phyloP scores from a whole-genome alignment of 2,888 invertebrate species.

The Sipunculus nudus region DNA sequence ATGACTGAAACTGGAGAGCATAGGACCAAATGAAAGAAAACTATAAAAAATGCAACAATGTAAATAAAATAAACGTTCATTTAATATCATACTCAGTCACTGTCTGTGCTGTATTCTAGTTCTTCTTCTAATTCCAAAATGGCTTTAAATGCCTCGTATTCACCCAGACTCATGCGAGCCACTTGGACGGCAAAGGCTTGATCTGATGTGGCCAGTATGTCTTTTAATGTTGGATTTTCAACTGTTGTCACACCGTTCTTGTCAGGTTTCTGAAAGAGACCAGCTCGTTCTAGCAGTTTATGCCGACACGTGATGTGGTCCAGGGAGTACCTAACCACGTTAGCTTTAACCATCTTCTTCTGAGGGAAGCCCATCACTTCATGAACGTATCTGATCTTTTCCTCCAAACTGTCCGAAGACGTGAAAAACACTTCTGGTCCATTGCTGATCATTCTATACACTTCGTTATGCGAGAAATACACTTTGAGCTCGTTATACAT shows the following conservation, averaged over 20 bases:
- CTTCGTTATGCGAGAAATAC: too few relatives aligned
- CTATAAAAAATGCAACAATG: too few relatives aligned
- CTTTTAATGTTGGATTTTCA: neutral
- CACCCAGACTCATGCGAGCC: neutral
- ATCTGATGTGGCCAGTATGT: neutral
- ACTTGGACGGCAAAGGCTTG: neutral
- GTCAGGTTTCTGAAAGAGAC: slow-evolving; percentile 1
- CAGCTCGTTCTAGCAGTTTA: neutral
- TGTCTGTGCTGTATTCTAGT: too few relatives aligned
- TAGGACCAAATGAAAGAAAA: too few relatives aligned
- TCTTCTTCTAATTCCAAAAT: neutral
- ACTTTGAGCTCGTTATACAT: too few relatives aligned
- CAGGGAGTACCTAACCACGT: neutral
- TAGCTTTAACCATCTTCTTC: neutral
- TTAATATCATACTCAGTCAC: too few relatives aligned
- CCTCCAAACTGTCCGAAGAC: too few relatives aligned
- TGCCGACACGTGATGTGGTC: neutral
- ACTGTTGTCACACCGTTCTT: slow-evolving; percentile 1
- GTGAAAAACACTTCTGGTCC: too few relatives aligned
- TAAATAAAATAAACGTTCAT: too few relatives aligned
- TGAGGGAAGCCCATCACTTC: slow-evolving; percentile 1
- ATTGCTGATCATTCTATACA: too few relatives aligned
- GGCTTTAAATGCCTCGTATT: neutral
- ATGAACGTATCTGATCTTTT: neutral
- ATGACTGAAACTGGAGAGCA: too few relatives aligned